Percentiles rank a stretch among this genome's conserved stretches.
phyloP scores from a whole-genome alignment of 2,113 vertebrate genomes.

The Jacana jacana region DNA sequence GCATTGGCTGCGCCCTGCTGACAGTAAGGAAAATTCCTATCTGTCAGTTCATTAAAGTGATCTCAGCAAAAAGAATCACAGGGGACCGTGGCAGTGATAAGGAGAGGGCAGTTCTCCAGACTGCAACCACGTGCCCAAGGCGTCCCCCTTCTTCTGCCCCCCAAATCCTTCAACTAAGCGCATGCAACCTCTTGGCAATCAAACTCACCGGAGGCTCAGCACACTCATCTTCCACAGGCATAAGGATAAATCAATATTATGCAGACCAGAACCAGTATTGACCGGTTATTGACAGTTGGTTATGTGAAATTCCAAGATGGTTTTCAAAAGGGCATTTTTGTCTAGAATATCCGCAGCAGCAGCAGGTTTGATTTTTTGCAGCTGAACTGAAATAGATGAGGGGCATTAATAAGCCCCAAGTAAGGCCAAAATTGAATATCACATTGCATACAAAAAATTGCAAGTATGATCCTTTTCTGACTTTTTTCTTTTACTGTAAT shows the following conservation, averaged over 20 bases:
- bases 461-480: background rate
- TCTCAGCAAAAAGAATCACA: slow-evolving; percentile 4
- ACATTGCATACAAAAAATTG: background rate
- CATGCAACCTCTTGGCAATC: background rate
- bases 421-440: background rate
- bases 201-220: background rate
- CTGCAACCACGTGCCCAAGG: background rate
- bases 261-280: background rate
- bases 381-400: slow-evolving; percentile 6
- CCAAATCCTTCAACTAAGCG: background rate
- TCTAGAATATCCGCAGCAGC: background rate
- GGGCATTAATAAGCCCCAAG: background rate
- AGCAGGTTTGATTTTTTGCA: background rate
- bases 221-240: background rate
- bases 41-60: slow-evolving; percentile 40
- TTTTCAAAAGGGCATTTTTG: slow-evolving; percentile 13
- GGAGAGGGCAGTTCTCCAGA: background rate
- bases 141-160: background rate
- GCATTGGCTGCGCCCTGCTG: background rate
- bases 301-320: background rate
- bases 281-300: background rate
- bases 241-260: background rate
- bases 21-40: slow-evolving; percentile 23
- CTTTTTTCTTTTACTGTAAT: background rate
- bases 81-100: background rate